Conservation (phyloP, 1,140 invertebrate genomes). For the Drosophila mauritiana region DNA sequence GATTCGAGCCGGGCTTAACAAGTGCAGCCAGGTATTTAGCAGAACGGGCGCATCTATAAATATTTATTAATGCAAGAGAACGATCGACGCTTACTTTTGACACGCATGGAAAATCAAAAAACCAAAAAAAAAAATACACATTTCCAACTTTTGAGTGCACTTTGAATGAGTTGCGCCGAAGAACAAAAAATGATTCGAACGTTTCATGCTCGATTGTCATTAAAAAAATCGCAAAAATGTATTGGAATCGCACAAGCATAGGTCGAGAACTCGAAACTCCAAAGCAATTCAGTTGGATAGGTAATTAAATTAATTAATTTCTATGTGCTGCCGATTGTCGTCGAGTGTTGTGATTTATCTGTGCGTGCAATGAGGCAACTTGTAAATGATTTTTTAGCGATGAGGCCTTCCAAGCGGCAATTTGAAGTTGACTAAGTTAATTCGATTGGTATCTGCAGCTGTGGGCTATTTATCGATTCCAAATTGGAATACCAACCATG, state of each 20-base stretch:
- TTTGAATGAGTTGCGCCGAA: slow-evolving; percentile 33
- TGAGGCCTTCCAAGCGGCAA: slow-evolving; percentile 51
- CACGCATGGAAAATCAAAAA: slow-evolving; percentile 46
- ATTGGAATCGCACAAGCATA: slow-evolving; percentile 38
- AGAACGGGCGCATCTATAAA: slow-evolving; percentile 66
- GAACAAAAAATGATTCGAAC: slow-evolving; percentile 31
- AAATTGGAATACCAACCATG: slow-evolving; percentile 16
- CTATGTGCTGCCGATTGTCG: slow-evolving; percentile 60
- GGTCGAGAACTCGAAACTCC: slow-evolving; percentile 37
- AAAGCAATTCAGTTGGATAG: slow-evolving; percentile 66
- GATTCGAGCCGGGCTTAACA: slow-evolving; percentile 58
- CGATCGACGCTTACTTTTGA: slow-evolving; percentile 42
- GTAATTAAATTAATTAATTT: slow-evolving; percentile 80
- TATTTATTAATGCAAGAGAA: slow-evolving; percentile 67
- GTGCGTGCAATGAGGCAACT: slow-evolving; percentile 52
- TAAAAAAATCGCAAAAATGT: slow-evolving; percentile 46
- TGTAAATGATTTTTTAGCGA: slow-evolving; percentile 43
- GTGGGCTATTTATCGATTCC: slow-evolving; percentile 36
- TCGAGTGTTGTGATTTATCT: slow-evolving; percentile 61
- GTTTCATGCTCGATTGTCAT: slow-evolving; percentile 61
- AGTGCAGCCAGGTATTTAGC: slow-evolving; percentile 56
- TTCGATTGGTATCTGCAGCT: slow-evolving; percentile 48
- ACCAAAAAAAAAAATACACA: slow-evolving; percentile 18
- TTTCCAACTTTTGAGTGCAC: slow-evolving; percentile 59
- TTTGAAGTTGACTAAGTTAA: slow-evolving; percentile 44